phyloP scores from a whole-genome alignment of 2,888 invertebrate genomes.

The Morinoia aosen region DNA sequence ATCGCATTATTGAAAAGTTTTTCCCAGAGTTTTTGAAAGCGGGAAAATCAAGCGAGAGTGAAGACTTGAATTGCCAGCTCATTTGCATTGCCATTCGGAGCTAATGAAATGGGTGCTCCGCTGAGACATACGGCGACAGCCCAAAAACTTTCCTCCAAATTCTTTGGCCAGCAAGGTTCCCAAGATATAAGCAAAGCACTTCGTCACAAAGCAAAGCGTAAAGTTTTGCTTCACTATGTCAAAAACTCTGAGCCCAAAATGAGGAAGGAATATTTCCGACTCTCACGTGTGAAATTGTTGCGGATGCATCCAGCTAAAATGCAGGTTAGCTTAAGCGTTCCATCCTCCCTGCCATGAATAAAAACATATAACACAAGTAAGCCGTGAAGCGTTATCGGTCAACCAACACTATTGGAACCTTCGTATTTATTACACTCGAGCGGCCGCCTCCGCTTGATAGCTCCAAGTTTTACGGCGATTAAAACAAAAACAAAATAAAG shows the following conservation, averaged over 20 bases:
- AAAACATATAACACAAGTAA: not conserved
- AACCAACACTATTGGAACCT: not conserved
- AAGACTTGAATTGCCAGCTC: constrained; percentile 52
- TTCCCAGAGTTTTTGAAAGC: constrained; percentile 37
- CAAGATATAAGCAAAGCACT: constrained; percentile 5
- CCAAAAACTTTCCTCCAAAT: constrained; percentile 27
- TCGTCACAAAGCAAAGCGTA: constrained; percentile 21
- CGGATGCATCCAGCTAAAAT: not conserved
- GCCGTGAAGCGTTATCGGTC: not conserved
- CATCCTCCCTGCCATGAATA: not conserved
- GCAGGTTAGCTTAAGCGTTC: not conserved
- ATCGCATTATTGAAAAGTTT: constrained; percentile 53
- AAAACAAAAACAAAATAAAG: not conserved
- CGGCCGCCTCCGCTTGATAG: not conserved
- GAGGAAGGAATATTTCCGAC: not conserved
- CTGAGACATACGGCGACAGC: constrained; percentile 45
- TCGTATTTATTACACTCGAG: not conserved
- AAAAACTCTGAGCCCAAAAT: not conserved
- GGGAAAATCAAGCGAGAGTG: constrained; percentile 47
- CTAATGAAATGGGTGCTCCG: constrained; percentile 52
- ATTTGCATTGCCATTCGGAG: constrained; percentile 50
- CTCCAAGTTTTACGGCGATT: not conserved
- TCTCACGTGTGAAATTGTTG: not conserved
- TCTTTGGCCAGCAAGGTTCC: constrained; percentile 8
- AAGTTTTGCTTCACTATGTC: not conserved